Conservation (phyloP, 2,113 vertebrate genomes). For the Oreochromis aureus region DNA sequence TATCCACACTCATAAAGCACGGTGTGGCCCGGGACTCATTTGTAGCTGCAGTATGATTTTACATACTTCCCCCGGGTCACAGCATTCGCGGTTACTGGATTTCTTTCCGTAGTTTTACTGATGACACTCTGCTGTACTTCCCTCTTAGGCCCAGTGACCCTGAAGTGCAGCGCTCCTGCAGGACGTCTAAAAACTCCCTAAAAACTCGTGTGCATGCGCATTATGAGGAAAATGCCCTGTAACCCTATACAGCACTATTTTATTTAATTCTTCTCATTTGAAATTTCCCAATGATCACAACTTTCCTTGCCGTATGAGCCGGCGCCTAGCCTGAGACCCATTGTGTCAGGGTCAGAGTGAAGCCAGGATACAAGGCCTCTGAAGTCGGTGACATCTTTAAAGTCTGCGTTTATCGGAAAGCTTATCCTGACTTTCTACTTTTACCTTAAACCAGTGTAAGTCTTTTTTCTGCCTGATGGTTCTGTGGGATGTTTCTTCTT, state of each 20-base stretch:
- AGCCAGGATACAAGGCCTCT: not conserved
- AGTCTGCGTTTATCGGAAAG: not conserved
- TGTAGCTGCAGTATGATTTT: not conserved
- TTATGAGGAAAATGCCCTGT: not conserved
- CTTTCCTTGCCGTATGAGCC: not conserved
- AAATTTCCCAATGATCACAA: not conserved
- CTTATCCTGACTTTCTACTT: not conserved
- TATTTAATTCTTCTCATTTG: not conserved
- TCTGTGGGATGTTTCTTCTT: not conserved
- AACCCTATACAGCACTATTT: not conserved
- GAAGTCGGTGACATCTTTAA: not conserved
- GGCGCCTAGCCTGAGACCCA: not conserved
- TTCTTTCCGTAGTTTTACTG: not conserved
- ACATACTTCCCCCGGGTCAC: not conserved
- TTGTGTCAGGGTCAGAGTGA: not conserved
- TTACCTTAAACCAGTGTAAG: not conserved
- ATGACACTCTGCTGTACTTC: not conserved
- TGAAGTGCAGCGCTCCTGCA: not conserved
- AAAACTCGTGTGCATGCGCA: not conserved
- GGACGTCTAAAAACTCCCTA: not conserved
- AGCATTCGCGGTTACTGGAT: not conserved
- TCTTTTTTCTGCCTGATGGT: not conserved
- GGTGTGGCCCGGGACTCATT: not conserved
- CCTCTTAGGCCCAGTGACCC: not conserved
- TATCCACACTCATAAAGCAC: not conserved